phyloP scores from a whole-genome alignment of 2,797 vertebrate genomes.

The Ciconia nigra region DNA sequence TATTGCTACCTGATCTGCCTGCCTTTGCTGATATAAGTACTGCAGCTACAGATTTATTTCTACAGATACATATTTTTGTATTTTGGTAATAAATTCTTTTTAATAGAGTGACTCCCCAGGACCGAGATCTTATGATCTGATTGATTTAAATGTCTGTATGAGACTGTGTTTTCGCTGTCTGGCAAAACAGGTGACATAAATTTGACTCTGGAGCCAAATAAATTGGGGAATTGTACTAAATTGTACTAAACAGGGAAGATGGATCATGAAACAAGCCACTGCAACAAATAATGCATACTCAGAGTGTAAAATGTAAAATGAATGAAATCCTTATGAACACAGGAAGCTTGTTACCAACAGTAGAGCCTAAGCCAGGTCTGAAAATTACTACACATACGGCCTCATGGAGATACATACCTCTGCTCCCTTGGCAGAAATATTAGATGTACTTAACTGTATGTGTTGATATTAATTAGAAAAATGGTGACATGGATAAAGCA shows the following conservation, averaged over 20 bases:
- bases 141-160: slow-evolving; percentile 13
- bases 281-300: not conserved
- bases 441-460: not conserved
- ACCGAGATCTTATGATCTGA: not conserved
- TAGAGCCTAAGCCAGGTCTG: not conserved
- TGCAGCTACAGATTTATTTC: slow-evolving; percentile 2
- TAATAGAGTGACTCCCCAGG: not conserved
- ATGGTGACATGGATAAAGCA: not conserved
- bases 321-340: not conserved
- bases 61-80: not conserved
- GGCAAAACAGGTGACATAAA: slow-evolving; percentile 17
- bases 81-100: slow-evolving; percentile 21
- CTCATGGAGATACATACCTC: not conserved
- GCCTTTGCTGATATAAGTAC: not conserved
- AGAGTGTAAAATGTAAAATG: not conserved
- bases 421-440: not conserved
- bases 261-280: not conserved
- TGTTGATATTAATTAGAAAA: not conserved
- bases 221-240: slow-evolving; percentile 23
- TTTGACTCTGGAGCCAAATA: slow-evolving; percentile 36
- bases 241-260: slow-evolving; percentile 1
- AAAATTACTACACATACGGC: not conserved
- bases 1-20: not conserved
- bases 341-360: not conserved
- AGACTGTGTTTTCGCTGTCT: slow-evolving; percentile 9